phyloP scores from a whole-genome alignment of 2,113 vertebrate genomes.

The Saccopteryx leptura region DNA sequence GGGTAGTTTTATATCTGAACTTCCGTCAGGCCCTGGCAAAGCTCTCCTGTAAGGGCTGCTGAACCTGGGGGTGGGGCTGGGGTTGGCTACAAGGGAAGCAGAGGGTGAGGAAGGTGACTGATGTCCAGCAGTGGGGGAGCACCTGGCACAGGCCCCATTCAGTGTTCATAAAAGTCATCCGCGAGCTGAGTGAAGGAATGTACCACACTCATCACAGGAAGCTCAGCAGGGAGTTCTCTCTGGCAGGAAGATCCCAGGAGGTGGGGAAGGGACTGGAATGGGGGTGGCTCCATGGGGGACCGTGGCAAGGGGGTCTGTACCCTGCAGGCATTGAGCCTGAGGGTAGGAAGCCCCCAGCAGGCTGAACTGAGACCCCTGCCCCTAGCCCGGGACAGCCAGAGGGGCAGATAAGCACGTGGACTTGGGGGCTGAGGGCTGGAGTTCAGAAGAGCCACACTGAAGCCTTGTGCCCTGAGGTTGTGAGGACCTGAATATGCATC shows the following conservation, averaged over 20 bases:
- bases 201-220: accelerated
- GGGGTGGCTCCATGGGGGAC: accelerated
- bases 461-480: neutral
- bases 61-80: neutral
- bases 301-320: accelerated
- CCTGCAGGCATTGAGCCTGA: accelerated
- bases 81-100: accelerated
- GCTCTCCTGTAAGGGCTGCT: neutral
- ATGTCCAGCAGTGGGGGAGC: no score
- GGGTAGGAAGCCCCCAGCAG: no score
- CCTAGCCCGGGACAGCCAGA: no score
- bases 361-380: neutral
- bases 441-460: neutral
- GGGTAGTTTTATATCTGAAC: neutral
- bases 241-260: neutral
- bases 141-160: neutral
- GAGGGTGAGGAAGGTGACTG: neutral
- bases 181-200: accelerated
- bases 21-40: neutral
- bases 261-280: neutral
- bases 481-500: accelerated
- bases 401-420: neutral
- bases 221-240: neutral
- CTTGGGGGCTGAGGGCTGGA: neutral
- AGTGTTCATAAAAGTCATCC: neutral